Conservation (phyloP, 2,888 invertebrate genomes). For the Limulus polyphemus region DNA sequence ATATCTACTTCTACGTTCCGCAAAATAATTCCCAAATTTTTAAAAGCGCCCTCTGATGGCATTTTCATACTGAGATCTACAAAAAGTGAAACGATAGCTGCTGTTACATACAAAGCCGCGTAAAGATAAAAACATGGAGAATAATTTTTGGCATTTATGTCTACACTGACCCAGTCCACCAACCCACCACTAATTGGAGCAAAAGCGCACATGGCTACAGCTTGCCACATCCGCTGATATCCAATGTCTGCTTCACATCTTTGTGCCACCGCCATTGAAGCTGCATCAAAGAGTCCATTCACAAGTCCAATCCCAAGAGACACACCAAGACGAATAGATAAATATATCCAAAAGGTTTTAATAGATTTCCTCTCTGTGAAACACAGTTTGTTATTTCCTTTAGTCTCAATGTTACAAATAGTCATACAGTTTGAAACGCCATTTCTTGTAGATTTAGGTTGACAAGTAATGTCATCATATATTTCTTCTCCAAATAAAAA, state of each 20-base stretch:
- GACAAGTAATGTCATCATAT: too few relatives aligned
- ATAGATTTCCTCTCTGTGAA: too few relatives aligned
- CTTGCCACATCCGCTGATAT: conserved; percentile 12
- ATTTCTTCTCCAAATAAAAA: too few relatives aligned
- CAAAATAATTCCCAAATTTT: conserved; percentile 5
- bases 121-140: conserved; percentile 50
- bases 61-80: conserved; percentile 59
- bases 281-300: conserved; percentile 14
- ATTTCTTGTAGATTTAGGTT: too few relatives aligned
- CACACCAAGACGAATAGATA: conserved; percentile 9
- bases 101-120: conserved; percentile 53
- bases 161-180: conserved; percentile 1
- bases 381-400: too few relatives aligned
- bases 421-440: too few relatives aligned
- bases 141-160: background rate
- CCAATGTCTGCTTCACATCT: conserved; percentile 12
- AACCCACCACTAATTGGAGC: conserved; percentile 12
- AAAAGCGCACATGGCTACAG: conserved; percentile 11
- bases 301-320: conserved; percentile 14
- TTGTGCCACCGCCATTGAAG: conserved; percentile 11
- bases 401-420: too few relatives aligned
- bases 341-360: conserved; percentile 8
- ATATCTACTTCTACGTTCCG: conserved; percentile 10
- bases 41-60: conserved; percentile 40
- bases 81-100: conserved; percentile 54